phyloP scores from a whole-genome alignment of 2,113 vertebrate genomes.

The Tamias sibiricus region DNA sequence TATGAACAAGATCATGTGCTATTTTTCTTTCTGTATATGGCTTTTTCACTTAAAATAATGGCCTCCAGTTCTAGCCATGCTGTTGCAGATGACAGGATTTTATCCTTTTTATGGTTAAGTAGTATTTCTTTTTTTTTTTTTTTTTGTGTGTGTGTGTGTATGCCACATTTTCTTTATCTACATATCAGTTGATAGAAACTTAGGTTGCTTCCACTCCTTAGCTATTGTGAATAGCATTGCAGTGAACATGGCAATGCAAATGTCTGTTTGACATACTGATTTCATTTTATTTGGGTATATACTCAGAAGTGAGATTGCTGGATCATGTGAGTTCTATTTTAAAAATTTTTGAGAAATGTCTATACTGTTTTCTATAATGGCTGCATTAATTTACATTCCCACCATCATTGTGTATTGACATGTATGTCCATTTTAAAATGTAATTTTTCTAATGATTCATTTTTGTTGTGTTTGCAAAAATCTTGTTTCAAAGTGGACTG shows the following conservation, averaged over 20 bases:
- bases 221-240: neutral
- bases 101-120: neutral
- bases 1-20: neutral
- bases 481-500: neutral
- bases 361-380: neutral
- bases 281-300: neutral
- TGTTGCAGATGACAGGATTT: neutral
- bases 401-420: neutral
- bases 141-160: neutral
- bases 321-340: neutral
- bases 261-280: neutral
- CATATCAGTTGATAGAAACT: neutral
- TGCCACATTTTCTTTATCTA: neutral
- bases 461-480: conserved; percentile 10
- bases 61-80: neutral
- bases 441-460: conserved; percentile 23
- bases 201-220: neutral
- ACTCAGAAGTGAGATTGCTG: neutral
- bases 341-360: neutral
- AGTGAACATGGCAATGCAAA: neutral
- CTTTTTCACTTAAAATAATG: neutral
- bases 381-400: neutral
- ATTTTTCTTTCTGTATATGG: neutral
- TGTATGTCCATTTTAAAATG: neutral
- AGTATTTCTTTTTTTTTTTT: neutral